These are phyloP conservation scores for Mythimna ferrago DNA, from an alignment of 2,888 invertebrate species.

Conservation along the genomic window DNA sequence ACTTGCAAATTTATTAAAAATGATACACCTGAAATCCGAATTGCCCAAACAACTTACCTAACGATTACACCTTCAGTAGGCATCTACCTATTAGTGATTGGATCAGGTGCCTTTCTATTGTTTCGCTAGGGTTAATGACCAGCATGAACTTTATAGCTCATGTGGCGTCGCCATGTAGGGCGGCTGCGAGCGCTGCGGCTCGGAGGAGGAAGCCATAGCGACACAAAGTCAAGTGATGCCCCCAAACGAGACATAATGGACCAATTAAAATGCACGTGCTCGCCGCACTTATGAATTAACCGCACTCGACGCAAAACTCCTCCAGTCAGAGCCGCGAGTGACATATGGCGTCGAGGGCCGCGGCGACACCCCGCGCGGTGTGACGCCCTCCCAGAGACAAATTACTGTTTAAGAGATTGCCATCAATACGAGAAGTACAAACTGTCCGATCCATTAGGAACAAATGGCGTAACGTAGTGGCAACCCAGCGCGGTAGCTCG, in stretches of 20 bases:
- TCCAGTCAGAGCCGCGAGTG: constrained; percentile 60
- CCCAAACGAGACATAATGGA: constrained; percentile 72
- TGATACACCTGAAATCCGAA: constrained; percentile 6
- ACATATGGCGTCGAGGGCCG: constrained; percentile 82
- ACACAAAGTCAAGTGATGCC: constrained; percentile 45
- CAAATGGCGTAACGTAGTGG: constrained; percentile 85
- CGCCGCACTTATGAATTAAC: constrained; percentile 57
- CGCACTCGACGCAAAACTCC: constrained; percentile 52
- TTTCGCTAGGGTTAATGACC: constrained; percentile 54
- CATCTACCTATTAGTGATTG: constrained; percentile 7
- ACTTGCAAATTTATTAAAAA: constrained; percentile 19
- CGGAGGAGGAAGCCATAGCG: constrained; percentile 47
- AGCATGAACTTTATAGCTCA: constrained; percentile 50
- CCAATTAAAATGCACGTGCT: constrained; percentile 80
- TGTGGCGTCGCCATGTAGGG: constrained; percentile 28
- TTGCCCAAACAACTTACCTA: constrained; percentile 6
- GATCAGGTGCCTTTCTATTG: constrained; percentile 21
- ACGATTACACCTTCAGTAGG: constrained; percentile 5
- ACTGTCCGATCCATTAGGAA: constrained; percentile 86
- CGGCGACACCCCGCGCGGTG: constrained; percentile 26
- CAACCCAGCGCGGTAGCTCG: not conserved
- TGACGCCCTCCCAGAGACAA: constrained; percentile 75
- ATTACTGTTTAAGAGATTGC: constrained; percentile 88
- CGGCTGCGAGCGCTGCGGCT: not conserved
- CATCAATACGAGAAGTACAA: constrained; percentile 79